A percentile compares a stretch with the other conserved stretches of the same genome.
These are phyloP conservation scores for Chrysolina americana DNA, from an alignment of 2,888 invertebrate genomes.

Conservation along the genomic window DNA sequence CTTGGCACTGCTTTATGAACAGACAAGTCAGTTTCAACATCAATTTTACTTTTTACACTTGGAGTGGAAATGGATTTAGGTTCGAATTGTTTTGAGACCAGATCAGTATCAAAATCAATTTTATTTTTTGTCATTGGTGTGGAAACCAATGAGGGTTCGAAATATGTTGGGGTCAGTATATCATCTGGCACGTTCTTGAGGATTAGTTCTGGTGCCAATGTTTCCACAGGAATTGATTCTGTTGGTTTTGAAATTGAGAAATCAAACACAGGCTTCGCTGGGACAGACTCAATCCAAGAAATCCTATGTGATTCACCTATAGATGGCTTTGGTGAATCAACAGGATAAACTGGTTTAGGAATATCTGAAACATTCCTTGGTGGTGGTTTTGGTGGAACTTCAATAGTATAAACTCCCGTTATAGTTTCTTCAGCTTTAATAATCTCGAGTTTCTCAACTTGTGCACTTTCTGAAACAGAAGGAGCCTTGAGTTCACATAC, in stretches of 20 bases:
- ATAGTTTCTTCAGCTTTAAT: constrained; percentile 12
- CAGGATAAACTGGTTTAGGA: constrained; percentile 62
- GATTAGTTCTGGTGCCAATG: background rate
- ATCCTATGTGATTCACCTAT: constrained; percentile 51
- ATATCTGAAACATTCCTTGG: constrained; percentile 61
- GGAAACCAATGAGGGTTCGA: constrained; percentile 63
- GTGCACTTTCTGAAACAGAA: constrained; percentile 40
- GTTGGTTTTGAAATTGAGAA: constrained; percentile 50
- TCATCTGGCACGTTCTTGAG: constrained; percentile 43
- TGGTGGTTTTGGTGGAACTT: constrained; percentile 68
- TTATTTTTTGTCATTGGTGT: constrained; percentile 55
- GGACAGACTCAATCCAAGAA: background rate
- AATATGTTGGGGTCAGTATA: constrained; percentile 50
- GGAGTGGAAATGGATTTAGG: constrained; percentile 63
- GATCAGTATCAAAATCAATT: constrained; percentile 42
- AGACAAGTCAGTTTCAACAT: constrained; percentile 39
- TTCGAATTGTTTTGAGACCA: constrained; percentile 58
- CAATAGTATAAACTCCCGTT: constrained; percentile 38
- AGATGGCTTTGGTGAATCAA: constrained; percentile 63
- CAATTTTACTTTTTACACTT: constrained; percentile 40
- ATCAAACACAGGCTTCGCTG: constrained; percentile 53
- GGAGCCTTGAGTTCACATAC: constrained; percentile 55
- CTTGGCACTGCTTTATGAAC: constrained; percentile 48
- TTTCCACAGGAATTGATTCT: background rate
- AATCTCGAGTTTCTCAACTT: constrained; percentile 30